These are phyloP conservation scores for Linnaemya tessellans DNA, from an alignment of 2,888 invertebrate species.

Conservation along the genomic window DNA sequence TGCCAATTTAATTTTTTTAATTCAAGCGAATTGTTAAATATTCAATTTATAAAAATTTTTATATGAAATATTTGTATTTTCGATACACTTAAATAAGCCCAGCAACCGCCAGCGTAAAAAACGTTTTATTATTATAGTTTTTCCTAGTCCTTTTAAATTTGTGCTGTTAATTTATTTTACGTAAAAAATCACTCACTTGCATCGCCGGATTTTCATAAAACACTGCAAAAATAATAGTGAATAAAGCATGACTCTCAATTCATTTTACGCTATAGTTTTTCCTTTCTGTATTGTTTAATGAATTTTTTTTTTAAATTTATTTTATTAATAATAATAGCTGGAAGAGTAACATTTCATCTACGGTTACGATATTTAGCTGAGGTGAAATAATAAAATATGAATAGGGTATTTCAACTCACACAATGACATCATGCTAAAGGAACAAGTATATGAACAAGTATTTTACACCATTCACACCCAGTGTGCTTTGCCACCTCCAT, in stretches of 20 bases:
- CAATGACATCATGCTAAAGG: not conserved
- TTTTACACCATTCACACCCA: too few species aligned
- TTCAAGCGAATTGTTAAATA: not conserved
- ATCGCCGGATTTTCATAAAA: slow-evolving; percentile 33
- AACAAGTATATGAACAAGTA: too few species aligned
- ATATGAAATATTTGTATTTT: not conserved
- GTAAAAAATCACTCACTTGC: slow-evolving; percentile 45
- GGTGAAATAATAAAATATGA: not conserved
- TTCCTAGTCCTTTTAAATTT: not conserved
- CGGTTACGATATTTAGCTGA: slow-evolving; percentile 6
- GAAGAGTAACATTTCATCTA: slow-evolving; percentile 21
- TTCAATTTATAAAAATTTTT: too few species aligned
- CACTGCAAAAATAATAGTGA: slow-evolving; percentile 1
- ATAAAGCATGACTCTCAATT: not conserved
- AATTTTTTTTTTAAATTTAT: not conserved
- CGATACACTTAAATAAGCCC: not conserved
- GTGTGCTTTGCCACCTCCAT: too few species aligned
- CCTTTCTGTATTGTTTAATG: not conserved
- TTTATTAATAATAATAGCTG: slow-evolving; percentile 13
- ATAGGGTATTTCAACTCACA: too few species aligned
- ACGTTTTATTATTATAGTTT: not conserved
- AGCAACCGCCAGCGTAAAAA: not conserved
- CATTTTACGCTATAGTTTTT: not conserved
- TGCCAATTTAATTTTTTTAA: not conserved
- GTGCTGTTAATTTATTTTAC: slow-evolving; percentile 5